Evolutionary conservation across 2,888 invertebrate species (phyloP).

Genomic region (Nomada ferruginata): DNA sequence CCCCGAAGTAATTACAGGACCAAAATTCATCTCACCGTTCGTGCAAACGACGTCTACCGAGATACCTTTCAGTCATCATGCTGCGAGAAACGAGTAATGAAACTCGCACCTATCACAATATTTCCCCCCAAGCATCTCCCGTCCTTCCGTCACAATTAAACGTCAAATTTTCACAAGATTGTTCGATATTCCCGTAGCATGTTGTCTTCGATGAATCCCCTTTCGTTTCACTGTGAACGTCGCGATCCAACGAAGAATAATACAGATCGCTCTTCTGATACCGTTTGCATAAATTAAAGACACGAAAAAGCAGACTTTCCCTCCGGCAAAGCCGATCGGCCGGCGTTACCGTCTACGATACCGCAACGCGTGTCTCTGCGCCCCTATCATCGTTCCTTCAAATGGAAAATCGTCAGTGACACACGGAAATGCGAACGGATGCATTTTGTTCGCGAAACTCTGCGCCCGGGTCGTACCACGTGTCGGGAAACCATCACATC

Average conservation of each 20-base stretch:
- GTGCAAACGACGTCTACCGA: background rate
- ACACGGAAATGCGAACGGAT: background rate
- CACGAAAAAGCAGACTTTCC: conserved; percentile 19
- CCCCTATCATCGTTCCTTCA: conserved; percentile 4
- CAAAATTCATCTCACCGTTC: background rate
- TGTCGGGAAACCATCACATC: conserved; percentile 42
- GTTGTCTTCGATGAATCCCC: background rate
- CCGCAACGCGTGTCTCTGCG: conserved; percentile 42
- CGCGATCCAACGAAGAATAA: background rate
- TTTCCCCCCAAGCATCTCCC: background rate
- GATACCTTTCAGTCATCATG: background rate
- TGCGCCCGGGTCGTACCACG: conserved; percentile 42
- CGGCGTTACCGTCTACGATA: conserved; percentile 54
- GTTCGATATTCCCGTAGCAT: background rate
- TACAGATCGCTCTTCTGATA: background rate
- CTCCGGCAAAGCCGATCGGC: conserved; percentile 47
- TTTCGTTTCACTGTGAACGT: background rate
- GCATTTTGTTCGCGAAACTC: conserved; percentile 26
- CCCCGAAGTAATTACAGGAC: background rate
- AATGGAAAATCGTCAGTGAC: background rate
- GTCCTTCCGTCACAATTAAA: background rate
- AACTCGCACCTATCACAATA: conserved; percentile 9
- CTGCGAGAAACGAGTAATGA: background rate
- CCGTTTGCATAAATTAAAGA: conserved; percentile 3
- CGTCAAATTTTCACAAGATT: background rate